Evolutionary conservation across 2,797 vertebrate species (phyloP).

Genomic region (Xiphorhynchus erythropygius): DNA sequence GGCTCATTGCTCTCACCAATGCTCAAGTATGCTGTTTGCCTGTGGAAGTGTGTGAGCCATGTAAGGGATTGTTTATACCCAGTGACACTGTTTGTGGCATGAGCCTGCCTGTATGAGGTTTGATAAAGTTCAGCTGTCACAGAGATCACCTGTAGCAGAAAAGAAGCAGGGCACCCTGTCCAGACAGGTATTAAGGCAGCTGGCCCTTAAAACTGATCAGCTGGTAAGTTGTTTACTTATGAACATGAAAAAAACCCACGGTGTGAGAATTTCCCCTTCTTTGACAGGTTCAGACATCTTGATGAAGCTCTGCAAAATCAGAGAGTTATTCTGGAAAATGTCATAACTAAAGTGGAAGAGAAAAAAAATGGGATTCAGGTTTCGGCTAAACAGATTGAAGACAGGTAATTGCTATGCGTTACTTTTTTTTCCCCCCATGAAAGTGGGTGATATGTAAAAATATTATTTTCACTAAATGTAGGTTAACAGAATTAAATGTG

Average conservation of each 20-base stretch:
- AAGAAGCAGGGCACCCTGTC: not conserved
- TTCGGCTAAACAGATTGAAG: constrained; percentile 81
- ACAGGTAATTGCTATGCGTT: constrained; percentile 70
- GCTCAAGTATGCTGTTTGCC: not conserved
- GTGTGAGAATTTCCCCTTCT: not conserved
- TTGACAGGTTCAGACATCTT: constrained; percentile 76
- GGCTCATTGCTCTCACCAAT: not conserved
- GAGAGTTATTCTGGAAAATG: constrained; percentile 78
- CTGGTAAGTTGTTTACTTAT: not conserved
- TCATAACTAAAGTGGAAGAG: constrained; percentile 79
- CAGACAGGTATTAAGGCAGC: not conserved
- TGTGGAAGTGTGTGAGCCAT: not conserved
- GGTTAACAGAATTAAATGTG: not conserved
- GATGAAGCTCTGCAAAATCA: constrained; percentile 81
- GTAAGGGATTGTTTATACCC: not conserved
- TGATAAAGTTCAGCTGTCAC: not conserved
- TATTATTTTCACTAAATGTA: not conserved
- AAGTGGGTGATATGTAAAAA: not conserved
- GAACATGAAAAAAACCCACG: rapidly evolving
- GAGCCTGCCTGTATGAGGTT: not conserved
- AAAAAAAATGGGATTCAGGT: constrained; percentile 77
- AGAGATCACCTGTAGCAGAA: not conserved
- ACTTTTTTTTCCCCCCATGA: rapidly evolving
- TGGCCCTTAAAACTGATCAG: not conserved
- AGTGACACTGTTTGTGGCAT: not conserved